A percentile compares a stretch with the other conserved stretches of the same genome.
These are phyloP conservation scores for Catocala sponsa DNA, from an alignment of 2,888 invertebrate genomes.

Conservation along the genomic window DNA sequence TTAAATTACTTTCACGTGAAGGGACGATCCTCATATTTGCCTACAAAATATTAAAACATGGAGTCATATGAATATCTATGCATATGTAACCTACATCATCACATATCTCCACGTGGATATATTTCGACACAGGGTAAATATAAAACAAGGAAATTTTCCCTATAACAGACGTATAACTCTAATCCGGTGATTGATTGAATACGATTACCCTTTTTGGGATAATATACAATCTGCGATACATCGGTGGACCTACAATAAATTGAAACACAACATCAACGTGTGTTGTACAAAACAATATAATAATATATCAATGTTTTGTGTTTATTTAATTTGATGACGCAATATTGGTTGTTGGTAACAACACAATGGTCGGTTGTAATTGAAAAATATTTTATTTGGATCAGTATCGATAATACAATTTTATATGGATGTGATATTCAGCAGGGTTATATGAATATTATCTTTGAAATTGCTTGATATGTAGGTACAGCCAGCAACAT, in stretches of 20 bases:
- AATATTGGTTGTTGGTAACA: neutral
- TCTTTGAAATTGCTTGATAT: no score
- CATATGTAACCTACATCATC: constrained; percentile 24
- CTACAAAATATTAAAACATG: constrained; percentile 3
- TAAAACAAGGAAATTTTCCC: constrained; percentile 40
- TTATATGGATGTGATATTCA: no score
- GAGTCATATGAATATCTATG: neutral
- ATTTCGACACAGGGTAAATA: constrained; percentile 34
- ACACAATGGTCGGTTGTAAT: neutral
- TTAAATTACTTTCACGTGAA: neutral
- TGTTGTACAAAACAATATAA: constrained; percentile 1
- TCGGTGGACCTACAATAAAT: constrained; percentile 29
- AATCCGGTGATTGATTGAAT: constrained; percentile 51
- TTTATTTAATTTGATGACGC: constrained; percentile 7
- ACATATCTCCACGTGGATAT: constrained; percentile 16
- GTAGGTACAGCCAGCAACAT: no score
- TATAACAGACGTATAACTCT: constrained; percentile 24
- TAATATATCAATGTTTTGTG: constrained; percentile 6
- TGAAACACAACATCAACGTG: constrained; percentile 52
- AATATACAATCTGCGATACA: constrained; percentile 29
- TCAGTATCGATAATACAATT: constrained; percentile 2
- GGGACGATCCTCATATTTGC: neutral
- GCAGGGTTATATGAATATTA: no score
- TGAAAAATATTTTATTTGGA: neutral
- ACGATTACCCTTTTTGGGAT: constrained; percentile 41